Conservation (phyloP, 2,113 vertebrate species). For the Stegastes partitus region DNA sequence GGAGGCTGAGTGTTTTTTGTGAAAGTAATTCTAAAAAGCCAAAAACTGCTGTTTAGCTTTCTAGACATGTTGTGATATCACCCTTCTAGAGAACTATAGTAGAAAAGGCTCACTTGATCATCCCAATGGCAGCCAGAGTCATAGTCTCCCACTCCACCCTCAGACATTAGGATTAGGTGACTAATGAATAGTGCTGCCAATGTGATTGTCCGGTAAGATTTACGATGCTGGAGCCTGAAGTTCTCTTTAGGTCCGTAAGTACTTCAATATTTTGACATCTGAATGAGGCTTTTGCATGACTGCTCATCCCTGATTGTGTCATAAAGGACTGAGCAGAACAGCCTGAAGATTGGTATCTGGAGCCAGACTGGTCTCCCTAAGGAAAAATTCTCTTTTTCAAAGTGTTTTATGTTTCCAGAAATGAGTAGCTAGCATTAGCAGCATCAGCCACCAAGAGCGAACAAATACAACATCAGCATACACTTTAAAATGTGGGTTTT, state of each 20-base stretch:
- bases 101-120: constrained; percentile 36
- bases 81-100: background rate
- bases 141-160: constrained; percentile 12
- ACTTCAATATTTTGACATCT: constrained; percentile 47
- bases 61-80: background rate
- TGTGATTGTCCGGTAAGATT: constrained; percentile 32
- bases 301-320: constrained; percentile 5
- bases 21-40: constrained; percentile 6
- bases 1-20: too few species aligned
- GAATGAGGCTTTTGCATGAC: constrained; percentile 7
- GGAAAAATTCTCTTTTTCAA: background rate
- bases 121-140: constrained; percentile 17
- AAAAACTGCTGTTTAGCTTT: background rate
- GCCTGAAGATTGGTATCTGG: constrained; percentile 7
- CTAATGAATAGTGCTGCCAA: constrained; percentile 52
- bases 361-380: background rate
- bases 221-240: constrained; percentile 13
- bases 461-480: too few species aligned
- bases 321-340: background rate
- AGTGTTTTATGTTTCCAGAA: background rate
- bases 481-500: too few species aligned
- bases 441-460: too few species aligned
- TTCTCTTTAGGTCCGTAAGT: constrained; percentile 44
- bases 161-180: constrained; percentile 51
- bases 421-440: background rate